Percentiles rank a stretch among this genome's conserved stretches.
Evolutionary conservation across 2,797 vertebrate species (phyloP).

Genomic region (Esox lucius): DNA sequence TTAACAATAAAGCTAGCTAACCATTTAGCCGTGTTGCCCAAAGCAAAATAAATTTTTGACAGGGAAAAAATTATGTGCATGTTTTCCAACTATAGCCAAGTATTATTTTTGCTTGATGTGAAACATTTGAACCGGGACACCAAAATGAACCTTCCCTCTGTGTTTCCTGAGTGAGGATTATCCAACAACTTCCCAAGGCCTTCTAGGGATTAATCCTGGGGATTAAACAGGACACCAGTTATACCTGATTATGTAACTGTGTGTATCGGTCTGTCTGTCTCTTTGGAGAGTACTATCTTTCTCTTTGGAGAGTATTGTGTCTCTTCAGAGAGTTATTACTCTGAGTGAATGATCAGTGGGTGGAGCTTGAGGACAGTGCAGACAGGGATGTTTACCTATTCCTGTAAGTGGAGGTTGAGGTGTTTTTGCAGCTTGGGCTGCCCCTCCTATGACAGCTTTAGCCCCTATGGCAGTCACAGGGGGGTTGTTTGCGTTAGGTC

Average conservation of each 20-base stretch:
- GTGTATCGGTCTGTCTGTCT: neutral
- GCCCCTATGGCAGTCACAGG: conserved; percentile 74
- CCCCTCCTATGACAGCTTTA: conserved; percentile 68
- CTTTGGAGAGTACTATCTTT: neutral
- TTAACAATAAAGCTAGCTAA: too few relatives aligned
- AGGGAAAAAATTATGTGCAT: too few relatives aligned
- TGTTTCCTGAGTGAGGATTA: conserved; percentile 32
- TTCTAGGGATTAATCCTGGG: conserved; percentile 44
- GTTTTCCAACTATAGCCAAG: too few relatives aligned
- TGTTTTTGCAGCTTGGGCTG: conserved; percentile 74
- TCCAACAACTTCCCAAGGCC: conserved; percentile 12
- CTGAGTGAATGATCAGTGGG: neutral
- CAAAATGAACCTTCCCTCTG: conserved; percentile 1
- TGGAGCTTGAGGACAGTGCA: neutral
- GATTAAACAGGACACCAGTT: conserved; percentile 24
- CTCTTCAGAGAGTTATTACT: neutral
- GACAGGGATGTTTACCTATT: conserved; percentile 76
- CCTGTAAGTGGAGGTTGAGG: conserved; percentile 81
- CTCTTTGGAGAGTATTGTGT: conserved; percentile 5
- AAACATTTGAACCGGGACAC: neutral
- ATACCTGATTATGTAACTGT: conserved; percentile 37
- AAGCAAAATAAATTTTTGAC: too few relatives aligned
- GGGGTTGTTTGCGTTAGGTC: conserved; percentile 78
- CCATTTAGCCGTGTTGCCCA: too few relatives aligned
- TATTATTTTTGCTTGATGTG: neutral